A percentile compares a stretch with the other conserved stretches of the same genome.
Evolutionary conservation across 2,888 invertebrate genomes (phyloP).

Genomic region (Amaurobius ferox): DNA sequence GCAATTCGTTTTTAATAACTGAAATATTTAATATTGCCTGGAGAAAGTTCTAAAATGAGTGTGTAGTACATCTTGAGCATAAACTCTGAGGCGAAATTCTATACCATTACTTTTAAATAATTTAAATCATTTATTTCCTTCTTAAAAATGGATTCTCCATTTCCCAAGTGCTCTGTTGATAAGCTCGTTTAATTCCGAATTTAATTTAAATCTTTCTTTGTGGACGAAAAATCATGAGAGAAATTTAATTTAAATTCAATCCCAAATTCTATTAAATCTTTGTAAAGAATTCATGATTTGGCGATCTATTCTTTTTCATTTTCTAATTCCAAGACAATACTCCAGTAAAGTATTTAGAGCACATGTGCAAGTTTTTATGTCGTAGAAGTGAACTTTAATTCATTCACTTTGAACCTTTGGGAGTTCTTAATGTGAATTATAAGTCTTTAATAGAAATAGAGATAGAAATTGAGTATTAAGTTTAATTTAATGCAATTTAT

Average conservation of each 20-base stretch:
- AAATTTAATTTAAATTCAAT: conserved; percentile 1
- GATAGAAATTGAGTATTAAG: no score
- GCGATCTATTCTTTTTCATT: not conserved
- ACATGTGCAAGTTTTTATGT: no score
- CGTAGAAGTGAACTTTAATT: no score
- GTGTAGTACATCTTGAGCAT: not conserved
- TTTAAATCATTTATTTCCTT: not conserved
- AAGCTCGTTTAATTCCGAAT: not conserved
- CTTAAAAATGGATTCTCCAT: not conserved
- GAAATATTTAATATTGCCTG: not conserved
- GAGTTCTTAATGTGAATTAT: no score
- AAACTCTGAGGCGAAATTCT: not conserved
- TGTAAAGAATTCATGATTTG: not conserved
- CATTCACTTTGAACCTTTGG: no score
- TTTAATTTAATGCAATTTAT: no score
- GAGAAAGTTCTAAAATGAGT: not conserved
- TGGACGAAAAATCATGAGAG: not conserved
- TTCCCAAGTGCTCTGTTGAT: not conserved
- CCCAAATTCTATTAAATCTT: not conserved
- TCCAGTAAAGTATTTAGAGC: no score
- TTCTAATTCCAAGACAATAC: no score
- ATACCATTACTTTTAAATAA: not conserved
- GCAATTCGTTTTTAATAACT: not conserved
- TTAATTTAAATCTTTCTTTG: conserved; percentile 2
- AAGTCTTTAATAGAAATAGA: no score